Percentiles rank a stretch among this genome's conserved stretches.
phyloP scores from a whole-genome alignment of 2,888 invertebrate genomes.

The Cerastis leucographa region DNA sequence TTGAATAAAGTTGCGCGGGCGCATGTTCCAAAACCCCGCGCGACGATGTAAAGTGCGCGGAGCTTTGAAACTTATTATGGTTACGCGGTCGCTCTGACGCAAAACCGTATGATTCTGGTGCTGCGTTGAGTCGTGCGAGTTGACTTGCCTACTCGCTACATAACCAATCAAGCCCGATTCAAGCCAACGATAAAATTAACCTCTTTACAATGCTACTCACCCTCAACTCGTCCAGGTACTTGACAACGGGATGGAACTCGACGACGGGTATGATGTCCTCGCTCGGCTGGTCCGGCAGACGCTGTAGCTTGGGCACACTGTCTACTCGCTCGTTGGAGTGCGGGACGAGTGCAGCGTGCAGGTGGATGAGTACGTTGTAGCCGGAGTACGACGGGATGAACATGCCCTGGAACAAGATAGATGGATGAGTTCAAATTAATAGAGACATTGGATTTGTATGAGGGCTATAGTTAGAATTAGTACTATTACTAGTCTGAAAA shows the following conservation, averaged over 20 bases:
- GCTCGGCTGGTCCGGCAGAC: slow-evolving; percentile 57
- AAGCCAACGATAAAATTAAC: too few species aligned
- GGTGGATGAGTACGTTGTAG: slow-evolving; percentile 94
- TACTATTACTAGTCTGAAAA: too few species aligned
- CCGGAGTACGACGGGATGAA: slow-evolving; percentile 88
- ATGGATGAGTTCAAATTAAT: neutral
- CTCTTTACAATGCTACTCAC: slow-evolving; percentile 87
- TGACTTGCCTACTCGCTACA: too few species aligned
- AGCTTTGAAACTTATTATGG: too few species aligned
- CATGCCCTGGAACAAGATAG: slow-evolving; percentile 71
- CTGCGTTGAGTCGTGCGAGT: too few species aligned
- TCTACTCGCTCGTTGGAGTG: slow-evolving; percentile 80
- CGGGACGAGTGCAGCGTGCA: slow-evolving; percentile 89
- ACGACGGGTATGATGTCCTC: slow-evolving; percentile 92
- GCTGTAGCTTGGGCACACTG: slow-evolving; percentile 54
- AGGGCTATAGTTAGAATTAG: neutral
- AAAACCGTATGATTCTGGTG: too few species aligned
- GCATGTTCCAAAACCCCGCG: too few species aligned
- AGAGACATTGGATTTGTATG: neutral
- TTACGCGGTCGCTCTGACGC: too few species aligned
- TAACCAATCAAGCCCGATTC: too few species aligned
- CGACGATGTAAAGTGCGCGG: too few species aligned
- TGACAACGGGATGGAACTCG: slow-evolving; percentile 94
- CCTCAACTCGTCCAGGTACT: slow-evolving; percentile 93
- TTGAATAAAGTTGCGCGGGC: too few species aligned